Evolutionary conservation across 1,140 invertebrate genomes (phyloP).

Genomic region (Nephotettix cincticeps): DNA sequence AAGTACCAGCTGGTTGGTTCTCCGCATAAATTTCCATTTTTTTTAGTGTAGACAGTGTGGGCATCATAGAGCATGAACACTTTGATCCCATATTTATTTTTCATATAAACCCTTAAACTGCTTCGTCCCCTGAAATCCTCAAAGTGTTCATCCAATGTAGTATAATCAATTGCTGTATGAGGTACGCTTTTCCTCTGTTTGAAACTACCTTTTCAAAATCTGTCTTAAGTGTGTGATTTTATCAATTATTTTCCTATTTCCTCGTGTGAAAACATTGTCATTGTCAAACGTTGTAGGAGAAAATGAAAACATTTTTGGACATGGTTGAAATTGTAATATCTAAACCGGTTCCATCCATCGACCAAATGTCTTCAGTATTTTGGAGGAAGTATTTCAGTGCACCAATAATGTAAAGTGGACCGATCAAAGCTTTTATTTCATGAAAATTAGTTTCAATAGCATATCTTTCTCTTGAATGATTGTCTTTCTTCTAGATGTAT

Average conservation of each 20-base stretch:
- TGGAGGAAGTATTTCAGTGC: constrained; percentile 49
- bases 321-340: constrained; percentile 49
- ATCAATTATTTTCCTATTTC: constrained; percentile 48
- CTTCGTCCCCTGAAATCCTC: constrained; percentile 49
- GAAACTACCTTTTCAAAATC: background rate
- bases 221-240: constrained; percentile 50
- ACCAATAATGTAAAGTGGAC: constrained; percentile 52
- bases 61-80: constrained; percentile 49
- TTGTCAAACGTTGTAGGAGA: constrained; percentile 43
- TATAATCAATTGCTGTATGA: constrained; percentile 35
- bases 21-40: constrained; percentile 52
- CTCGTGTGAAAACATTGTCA: constrained; percentile 45
- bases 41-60: constrained; percentile 50
- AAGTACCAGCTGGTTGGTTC: constrained; percentile 45
- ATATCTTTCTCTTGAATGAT: constrained; percentile 41
- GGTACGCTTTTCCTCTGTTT: constrained; percentile 36
- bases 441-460: constrained; percentile 42
- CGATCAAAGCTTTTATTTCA: constrained; percentile 54
- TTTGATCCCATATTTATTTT: constrained; percentile 51
- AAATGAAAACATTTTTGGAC: constrained; percentile 51
- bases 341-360: constrained; percentile 48
- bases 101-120: constrained; percentile 43
- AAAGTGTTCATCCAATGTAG: constrained; percentile 52
- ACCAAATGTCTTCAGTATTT: constrained; percentile 50
- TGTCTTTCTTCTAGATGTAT: constrained; percentile 33